Base-by-base conservation (phyloP, 2,797 vertebrate species). In the Pteropus rufus region DNA sequence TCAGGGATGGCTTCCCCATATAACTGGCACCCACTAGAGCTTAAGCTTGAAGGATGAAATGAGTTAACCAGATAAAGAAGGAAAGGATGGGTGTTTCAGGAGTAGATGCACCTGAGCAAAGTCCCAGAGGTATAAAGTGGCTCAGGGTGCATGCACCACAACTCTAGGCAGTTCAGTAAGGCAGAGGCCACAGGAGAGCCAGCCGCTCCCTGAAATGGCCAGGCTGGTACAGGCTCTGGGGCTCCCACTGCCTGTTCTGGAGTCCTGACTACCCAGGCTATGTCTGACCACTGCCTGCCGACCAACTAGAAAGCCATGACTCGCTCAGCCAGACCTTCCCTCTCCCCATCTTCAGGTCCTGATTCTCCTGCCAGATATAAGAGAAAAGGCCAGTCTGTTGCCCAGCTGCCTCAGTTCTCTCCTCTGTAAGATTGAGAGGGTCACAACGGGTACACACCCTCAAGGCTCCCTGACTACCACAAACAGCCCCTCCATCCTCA, bases 101-200 rank as follows among this genome's bases (percentile, higher is more conserved):
- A 49, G 8, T 16, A 10, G 29, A 90, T 24, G 67, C 3, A 1
- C 6, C 29, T 46, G 21, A 67, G 75, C 31, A 62, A 52, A 93
- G 67, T 19, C 41, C 15, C 34, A 2, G 54, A 72, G 21, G 39
- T 41, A 4, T 34, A 26, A 65, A 29, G 44, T 7, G 24, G 41
- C 41, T n/a, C 0, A 2, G 7, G 24, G 6, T 7, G 12, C 15
- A 49, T 49, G 46, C 49, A 21, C 72, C 12, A 9, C 3, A 18
- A 14, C 29, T 36, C 44, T 24, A 58, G 83, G 39, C 21, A 16
- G 39, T 10, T 16, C 2, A 0, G n/a, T 34, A 3, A 15, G 73
- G 41, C 0, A 2, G 36, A 60, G 52, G 52, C 31, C 29, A 12
- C 8, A 1, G 0, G 11, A 34, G 18, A 81, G 77, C 10, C 69